Evolutionary conservation across 2,797 vertebrate genomes (phyloP), one percentile per base, ranked within the genome.

Genomic region (Macrochelys suwanniensis): DNA sequence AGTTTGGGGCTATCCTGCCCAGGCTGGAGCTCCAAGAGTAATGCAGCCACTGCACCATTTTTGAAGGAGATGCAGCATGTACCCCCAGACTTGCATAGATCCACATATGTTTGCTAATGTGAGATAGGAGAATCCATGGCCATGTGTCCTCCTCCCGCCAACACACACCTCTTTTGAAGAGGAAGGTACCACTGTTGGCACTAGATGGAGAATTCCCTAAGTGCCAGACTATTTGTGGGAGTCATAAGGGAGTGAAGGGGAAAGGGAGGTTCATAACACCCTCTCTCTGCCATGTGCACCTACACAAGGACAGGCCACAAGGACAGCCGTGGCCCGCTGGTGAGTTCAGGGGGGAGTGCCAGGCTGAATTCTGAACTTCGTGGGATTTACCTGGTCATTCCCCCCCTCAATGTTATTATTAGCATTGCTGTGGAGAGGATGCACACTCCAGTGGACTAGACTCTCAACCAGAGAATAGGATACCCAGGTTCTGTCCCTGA

Each of bases 321-420:
- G 21, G 19, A 71, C 9, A 71, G 61, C 33, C 5, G 2, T 3
- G 4, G 23, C 54, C 54, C 9, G 5, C 56, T 33, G 16, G 65
- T 71, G 37, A 42, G 19, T 42, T 42, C 37, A 37, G 37, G 9
- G 3, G 65, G n/a, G 5, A 71, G 19, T 21, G 19, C 37, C 15
- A 19, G 65, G n/a, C 19, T 42, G n/a, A 71, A 42, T 71, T 23
- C 65, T 71, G 19, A 71, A 42, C 21, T 71, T 65, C 4, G 2
- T n/a, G 61, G 4, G 33, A 8, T 17, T 47, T 31, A 77, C 74
- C 2, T 4, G 11, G 74, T 33, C 11, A 53, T 11, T 51, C 7
- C 71, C 23, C 45, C 33, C 28, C 47, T 3, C 10, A 7, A 1
- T 28, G 5, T 17, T 59, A 0, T 0, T 1, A 85, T 82, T 4